A percentile compares a stretch with the other conserved stretches of the same genome.
Evolutionary conservation across 1,140 invertebrate species (phyloP).

Genomic region (Pseudomyrmex cubaensis): DNA sequence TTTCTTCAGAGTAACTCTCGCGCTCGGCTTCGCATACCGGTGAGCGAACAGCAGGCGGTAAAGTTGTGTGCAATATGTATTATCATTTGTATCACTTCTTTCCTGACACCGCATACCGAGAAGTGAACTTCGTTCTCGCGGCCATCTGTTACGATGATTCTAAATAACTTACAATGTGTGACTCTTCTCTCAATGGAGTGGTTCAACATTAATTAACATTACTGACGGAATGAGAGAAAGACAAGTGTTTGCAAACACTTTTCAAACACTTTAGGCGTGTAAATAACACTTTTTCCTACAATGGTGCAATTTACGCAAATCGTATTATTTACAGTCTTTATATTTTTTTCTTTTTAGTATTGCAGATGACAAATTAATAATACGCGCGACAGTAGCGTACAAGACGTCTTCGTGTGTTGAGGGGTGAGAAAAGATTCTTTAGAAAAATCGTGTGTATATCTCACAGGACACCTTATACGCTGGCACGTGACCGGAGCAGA

Average conservation of each 20-base stretch:
- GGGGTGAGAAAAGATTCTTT: background rate
- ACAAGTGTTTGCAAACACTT: background rate
- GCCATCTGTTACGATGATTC: constrained; percentile 51
- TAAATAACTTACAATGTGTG: constrained; percentile 43
- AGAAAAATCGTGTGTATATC: background rate
- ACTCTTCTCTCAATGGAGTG: background rate
- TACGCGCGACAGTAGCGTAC: background rate
- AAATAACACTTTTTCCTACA: background rate
- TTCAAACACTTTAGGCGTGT: no score
- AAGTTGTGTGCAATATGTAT: constrained; percentile 48
- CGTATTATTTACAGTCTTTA: no score
- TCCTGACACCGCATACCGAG: constrained; percentile 72
- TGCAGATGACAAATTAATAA: background rate
- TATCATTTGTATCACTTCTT: constrained; percentile 56
- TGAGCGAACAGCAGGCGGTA: constrained; percentile 42
- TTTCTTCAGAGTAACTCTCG: constrained; percentile 56
- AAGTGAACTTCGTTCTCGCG: constrained; percentile 54
- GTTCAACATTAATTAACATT: background rate
- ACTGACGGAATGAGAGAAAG: background rate
- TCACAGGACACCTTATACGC: constrained; percentile 34
- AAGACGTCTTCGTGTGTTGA: background rate
- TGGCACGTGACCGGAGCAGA: constrained; percentile 53
- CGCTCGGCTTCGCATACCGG: constrained; percentile 28
- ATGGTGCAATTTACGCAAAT: no score
- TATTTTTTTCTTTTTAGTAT: no score